Percentiles rank a stretch among this genome's conserved stretches.
Conservation (phyloP, 2,797 vertebrate genomes). For the Epinephelus coioides region DNA sequence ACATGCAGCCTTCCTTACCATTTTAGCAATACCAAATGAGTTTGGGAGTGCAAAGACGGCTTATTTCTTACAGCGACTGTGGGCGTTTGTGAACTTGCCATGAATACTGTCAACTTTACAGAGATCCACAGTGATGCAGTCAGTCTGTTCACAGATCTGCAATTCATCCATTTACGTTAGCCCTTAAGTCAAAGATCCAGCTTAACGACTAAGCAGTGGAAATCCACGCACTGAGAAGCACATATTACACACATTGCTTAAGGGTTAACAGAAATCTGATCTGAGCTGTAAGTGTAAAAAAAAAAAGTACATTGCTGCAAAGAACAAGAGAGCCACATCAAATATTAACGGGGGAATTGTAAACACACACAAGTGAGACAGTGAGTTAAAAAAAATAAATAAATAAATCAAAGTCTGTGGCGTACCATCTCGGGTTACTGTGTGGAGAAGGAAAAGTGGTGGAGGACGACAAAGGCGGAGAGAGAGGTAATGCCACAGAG, state of each 20-base stretch:
- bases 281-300: constrained; percentile 4
- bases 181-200: constrained; percentile 18
- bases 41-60: constrained; percentile 14
- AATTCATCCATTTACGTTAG: constrained; percentile 38
- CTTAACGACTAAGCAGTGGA: constrained; percentile 5
- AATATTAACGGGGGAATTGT: constrained; percentile 76
- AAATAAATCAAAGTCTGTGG: constrained; percentile 41
- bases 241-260: neutral
- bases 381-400: constrained; percentile 52
- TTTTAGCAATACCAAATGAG: constrained; percentile 12
- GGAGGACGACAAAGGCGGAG: neutral
- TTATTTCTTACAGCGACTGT: constrained; percentile 10
- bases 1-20: neutral
- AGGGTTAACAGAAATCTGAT: constrained; percentile 38
- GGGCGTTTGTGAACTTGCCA: constrained; percentile 4
- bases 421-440: constrained; percentile 33
- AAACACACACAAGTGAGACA: constrained; percentile 64
- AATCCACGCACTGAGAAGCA: neutral
- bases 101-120: constrained; percentile 25
- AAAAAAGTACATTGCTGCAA: constrained; percentile 37
- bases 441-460: constrained; percentile 24
- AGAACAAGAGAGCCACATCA: constrained; percentile 59
- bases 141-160: constrained; percentile 35
- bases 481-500: constrained; percentile 20
- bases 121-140: constrained; percentile 28